A percentile compares a stretch with the other conserved stretches of the same genome.
These are phyloP conservation scores for Dendroctonus valens DNA, from an alignment of 1,140 invertebrate genomes.

Conservation along the genomic window DNA sequence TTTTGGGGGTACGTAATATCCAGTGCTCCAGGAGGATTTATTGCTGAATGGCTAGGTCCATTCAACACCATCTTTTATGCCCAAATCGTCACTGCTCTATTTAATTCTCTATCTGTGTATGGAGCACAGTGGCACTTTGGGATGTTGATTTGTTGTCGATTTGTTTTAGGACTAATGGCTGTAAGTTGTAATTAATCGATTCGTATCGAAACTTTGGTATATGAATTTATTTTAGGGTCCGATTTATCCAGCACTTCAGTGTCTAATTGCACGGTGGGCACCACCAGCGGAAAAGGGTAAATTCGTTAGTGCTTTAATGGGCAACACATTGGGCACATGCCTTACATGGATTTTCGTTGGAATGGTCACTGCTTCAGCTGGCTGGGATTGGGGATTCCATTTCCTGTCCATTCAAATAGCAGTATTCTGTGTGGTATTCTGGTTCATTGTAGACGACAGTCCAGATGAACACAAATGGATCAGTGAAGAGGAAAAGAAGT, in stretches of 20 bases:
- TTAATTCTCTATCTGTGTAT: conserved; percentile 68
- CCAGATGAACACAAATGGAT: conserved; percentile 76
- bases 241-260: conserved; percentile 70
- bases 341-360: conserved; percentile 72
- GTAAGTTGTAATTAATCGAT: conserved; percentile 50
- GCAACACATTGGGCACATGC: conserved; percentile 76
- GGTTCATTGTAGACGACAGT: conserved; percentile 63
- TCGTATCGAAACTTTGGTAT: background rate
- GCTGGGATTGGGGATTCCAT: conserved; percentile 75
- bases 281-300: conserved; percentile 76
- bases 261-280: conserved; percentile 70
- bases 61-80: conserved; percentile 66
- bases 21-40: conserved; percentile 45
- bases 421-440: conserved; percentile 50
- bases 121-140: conserved; percentile 62
- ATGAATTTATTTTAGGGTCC: conserved; percentile 56
- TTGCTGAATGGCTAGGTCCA: conserved; percentile 52
- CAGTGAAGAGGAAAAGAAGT: conserved; percentile 69
- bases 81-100: conserved; percentile 63
- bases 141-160: conserved; percentile 61
- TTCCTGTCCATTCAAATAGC: conserved; percentile 63
- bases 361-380: conserved; percentile 60
- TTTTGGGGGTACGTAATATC: conserved; percentile 60
- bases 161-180: conserved; percentile 65
- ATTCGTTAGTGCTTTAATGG: conserved; percentile 71